Percentiles rank a stretch among this genome's conserved stretches.
These are phyloP conservation scores for Punctoribates punctum DNA, from an alignment of 2,888 invertebrate genomes.

Conservation along the genomic window DNA sequence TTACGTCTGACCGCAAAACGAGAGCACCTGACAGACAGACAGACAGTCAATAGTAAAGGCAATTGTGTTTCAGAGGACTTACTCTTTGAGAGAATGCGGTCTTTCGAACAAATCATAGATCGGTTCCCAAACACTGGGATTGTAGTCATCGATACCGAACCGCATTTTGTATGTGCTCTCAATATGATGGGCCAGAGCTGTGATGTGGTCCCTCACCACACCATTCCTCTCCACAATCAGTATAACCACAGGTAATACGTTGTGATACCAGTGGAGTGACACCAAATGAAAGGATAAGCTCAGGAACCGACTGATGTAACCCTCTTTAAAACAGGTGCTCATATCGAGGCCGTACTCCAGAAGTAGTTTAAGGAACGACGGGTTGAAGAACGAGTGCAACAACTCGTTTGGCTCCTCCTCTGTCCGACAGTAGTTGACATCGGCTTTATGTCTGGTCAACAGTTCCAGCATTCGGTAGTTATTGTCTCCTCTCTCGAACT, in stretches of 20 bases:
- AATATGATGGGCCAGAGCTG: conserved; percentile 19
- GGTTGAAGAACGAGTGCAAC: conserved; percentile 8
- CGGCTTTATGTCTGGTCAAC: not conserved
- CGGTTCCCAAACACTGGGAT: conserved; percentile 18
- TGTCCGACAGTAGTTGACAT: conserved; percentile 26
- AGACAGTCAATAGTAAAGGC: not conserved
- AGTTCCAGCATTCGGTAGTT: conserved; percentile 7
- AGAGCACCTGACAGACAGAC: not conserved
- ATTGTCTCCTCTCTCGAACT: conserved; percentile 16
- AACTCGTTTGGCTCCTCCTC: conserved; percentile 4
- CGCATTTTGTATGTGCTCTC: conserved; percentile 18
- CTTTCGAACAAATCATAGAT: conserved; percentile 15
- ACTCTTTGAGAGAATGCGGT: conserved; percentile 20
- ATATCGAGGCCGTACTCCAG: conserved; percentile 6
- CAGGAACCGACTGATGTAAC: conserved; percentile 16
- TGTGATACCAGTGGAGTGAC: conserved; percentile 27
- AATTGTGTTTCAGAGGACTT: not conserved
- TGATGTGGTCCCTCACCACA: conserved; percentile 6
- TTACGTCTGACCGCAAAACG: conserved; percentile 12
- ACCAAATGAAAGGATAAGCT: conserved; percentile 16
- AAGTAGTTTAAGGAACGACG: not conserved
- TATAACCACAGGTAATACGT: conserved; percentile 9
- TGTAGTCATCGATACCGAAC: conserved; percentile 31
- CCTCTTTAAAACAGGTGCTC: conserved; percentile 22
- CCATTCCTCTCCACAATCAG: not conserved